Evolutionary conservation across 2,113 vertebrate genomes (phyloP), one percentile per base, ranked within the genome.

Genomic region (Myocastor coypus): DNA sequence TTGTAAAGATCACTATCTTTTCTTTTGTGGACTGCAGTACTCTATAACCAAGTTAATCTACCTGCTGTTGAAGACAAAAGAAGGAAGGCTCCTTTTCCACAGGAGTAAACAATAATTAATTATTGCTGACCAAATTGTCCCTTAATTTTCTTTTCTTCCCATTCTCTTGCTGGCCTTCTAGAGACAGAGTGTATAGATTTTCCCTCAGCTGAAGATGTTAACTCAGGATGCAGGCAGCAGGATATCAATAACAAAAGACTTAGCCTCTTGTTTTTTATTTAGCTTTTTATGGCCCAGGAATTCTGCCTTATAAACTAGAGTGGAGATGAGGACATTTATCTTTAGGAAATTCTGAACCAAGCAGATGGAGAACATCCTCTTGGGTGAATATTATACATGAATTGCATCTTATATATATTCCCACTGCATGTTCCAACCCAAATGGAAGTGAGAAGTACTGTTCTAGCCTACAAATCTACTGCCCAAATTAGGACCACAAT

Each of bases 81-180:
- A 88, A 71, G 16, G 42, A 83, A 94, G 42, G 57, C 46, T 84
- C 87, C 32, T 84, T 95, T 97, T 81, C 81, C 95, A 94, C 13
- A 83, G 26, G 59, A 77, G 77, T 92, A 83, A 88, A 94, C n/a
- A 77, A 96, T 71, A 59, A 96, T 96, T 97, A 94, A 97, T 88
- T 87, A 82, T 40, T 57, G 32, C 46, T 71, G 87, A 87, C 22
- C 28, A 85, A 96, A 95, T 5, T 71, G 61, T 80, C 71, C 93
- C 87, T 94, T 92, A 82, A 96, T 97, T 96, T 95, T 96, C 87
- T 90, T 95, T 92, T 59, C 82, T 94, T 90, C 26, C 63, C 61
- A 66, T 52, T 93, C 55, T 84, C 85, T 5, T 5, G 55, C 80
- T 80, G 63, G 92, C 59, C 66, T 92, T 87, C 81, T 90, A 57